Base-by-base conservation (phyloP, 2,888 invertebrate species). In the Drosophila macrothrix region DNA sequence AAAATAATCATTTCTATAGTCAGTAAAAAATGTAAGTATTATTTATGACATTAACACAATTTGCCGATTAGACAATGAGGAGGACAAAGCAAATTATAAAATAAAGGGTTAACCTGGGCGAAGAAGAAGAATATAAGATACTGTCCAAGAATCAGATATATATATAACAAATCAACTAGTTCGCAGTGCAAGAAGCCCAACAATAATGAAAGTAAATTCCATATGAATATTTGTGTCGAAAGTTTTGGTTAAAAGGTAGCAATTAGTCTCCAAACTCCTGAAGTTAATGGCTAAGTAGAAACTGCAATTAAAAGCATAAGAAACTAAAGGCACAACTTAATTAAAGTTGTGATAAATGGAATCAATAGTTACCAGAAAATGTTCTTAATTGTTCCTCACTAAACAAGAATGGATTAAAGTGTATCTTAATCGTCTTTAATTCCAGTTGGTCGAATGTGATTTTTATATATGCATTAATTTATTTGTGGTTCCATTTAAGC, bases 11-110 rank as follows among this genome's bases (percentile, higher is more conserved):
- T 43, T 43, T 43, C n/a, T 22, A 12, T 1, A 22, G 43, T 6
- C 12, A 14, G 22, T 22, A 43, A 6, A 14, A 22, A 14, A 14
- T 43, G 1, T 0, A 6, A 3, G 12, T 3, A 6, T 3, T 12
- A 43, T 43, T 43, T 22, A 43, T 22, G n/a, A 43, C 3, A 3
- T 12, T 1, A 12, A n/a, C n/a, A 12, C n/a, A n/a, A n/a, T 43
- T 5, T 43, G n/a, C 1, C n/a, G 5, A n/a, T 43, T n/a, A 3
- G n/a, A n/a, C 12, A 12, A 12, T 41, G n/a, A 4, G n/a, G 5
- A n/a, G 12, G 0, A n/a, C 12, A 43, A 22, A 43, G 6, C 12
- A 5, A 6, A 43, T n/a, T 41, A 12, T n/a, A 12, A n/a, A 6
- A n/a, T 3, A n/a, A 43, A 22, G 6, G 14, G 6, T 14, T 12